Conservation (phyloP, 2,888 invertebrate genomes). For the Callinectes sapidus region DNA sequence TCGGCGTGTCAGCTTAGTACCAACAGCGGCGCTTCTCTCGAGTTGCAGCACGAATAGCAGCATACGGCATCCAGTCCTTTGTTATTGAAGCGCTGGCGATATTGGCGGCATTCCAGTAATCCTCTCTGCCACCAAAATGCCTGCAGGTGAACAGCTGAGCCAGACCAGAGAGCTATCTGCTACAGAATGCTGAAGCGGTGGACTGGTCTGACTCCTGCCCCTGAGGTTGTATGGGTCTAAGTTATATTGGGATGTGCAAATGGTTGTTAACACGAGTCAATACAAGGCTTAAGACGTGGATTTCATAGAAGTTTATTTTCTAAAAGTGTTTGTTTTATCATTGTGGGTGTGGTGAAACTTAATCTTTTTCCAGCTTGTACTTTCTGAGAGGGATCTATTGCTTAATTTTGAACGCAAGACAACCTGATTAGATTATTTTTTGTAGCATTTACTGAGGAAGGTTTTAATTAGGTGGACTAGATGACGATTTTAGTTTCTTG, state of each 20-base stretch:
- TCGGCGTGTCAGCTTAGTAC: neutral
- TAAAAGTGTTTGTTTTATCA: neutral
- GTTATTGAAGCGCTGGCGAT: neutral
- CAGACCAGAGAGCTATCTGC: neutral
- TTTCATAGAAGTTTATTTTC: neutral
- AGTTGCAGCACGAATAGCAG: neutral
- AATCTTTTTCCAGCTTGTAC: too few relatives aligned
- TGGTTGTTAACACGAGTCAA: neutral
- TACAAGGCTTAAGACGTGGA: neutral
- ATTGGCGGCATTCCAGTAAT: neutral
- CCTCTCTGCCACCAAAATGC: neutral
- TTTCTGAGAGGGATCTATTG: neutral
- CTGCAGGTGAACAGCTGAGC: neutral
- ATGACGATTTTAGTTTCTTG: too few relatives aligned
- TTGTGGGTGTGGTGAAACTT: too few relatives aligned
- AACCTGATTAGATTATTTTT: neutral
- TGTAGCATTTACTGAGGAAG: too few relatives aligned
- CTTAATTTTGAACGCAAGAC: neutral
- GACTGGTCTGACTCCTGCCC: neutral
- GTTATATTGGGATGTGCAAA: neutral
- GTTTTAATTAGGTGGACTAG: too few relatives aligned
- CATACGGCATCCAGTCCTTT: neutral
- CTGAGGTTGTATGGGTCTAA: neutral
- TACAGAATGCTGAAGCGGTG: neutral
- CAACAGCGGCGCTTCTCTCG: neutral